Conservation (phyloP, 2,797 vertebrate species). For the Onychomys leucogaster region DNA sequence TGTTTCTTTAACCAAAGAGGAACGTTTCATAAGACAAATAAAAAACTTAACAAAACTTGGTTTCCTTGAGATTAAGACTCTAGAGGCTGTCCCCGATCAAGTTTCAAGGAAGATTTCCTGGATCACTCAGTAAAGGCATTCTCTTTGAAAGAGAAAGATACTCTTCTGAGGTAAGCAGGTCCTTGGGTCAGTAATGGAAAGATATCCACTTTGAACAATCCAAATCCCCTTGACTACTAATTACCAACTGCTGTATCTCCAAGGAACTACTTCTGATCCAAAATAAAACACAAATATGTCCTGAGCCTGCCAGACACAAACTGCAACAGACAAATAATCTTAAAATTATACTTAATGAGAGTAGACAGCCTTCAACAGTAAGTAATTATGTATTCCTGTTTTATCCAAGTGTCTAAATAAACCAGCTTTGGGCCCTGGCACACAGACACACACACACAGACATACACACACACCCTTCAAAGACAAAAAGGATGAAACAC, state of each 20-base stretch:
- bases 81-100: constrained; percentile 40
- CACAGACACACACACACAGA: background rate
- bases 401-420: constrained; percentile 49
- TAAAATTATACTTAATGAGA: constrained; percentile 66
- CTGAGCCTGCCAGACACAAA: constrained; percentile 50
- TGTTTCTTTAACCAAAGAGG: constrained; percentile 48
- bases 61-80: constrained; percentile 59
- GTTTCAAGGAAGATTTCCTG: constrained; percentile 40
- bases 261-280: constrained; percentile 34
- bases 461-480: constrained; percentile 45
- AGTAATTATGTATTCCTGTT: constrained; percentile 35
- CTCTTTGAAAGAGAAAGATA: constrained; percentile 30
- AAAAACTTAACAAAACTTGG: constrained; percentile 57
- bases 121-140: constrained; percentile 45
- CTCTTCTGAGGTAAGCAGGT: constrained; percentile 4
- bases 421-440: constrained; percentile 55
- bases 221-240: constrained; percentile 24
- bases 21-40: constrained; percentile 65
- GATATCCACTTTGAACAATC: constrained; percentile 40
- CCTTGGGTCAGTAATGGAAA: constrained; percentile 34
- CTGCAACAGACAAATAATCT: constrained; percentile 46
- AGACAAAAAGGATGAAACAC: constrained; percentile 66
- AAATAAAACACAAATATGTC: constrained; percentile 67
- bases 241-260: constrained; percentile 15
- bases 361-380: constrained; percentile 56